These are phyloP conservation scores for Agrilus planipennis DNA, from an alignment of 1,140 invertebrate species.

Conservation along the genomic window DNA sequence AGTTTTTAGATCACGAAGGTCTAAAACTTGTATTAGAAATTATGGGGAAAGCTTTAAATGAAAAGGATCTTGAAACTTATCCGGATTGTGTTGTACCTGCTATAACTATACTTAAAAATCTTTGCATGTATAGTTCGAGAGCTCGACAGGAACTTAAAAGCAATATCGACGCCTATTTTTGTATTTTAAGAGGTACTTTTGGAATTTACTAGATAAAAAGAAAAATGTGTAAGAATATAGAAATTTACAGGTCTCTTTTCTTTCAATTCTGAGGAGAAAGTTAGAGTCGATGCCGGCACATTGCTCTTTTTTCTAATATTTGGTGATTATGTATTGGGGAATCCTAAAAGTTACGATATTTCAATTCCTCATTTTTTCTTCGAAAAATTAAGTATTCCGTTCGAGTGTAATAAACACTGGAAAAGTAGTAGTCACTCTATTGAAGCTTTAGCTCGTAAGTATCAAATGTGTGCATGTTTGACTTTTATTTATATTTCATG, in stretches of 20 bases:
- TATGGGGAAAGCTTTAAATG: conserved; percentile 39
- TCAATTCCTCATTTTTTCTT: conserved; percentile 39
- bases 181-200: conserved; percentile 43
- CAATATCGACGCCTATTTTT: conserved; percentile 38
- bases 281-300: conserved; percentile 35
- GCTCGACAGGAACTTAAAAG: conserved; percentile 41
- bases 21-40: conserved; percentile 22
- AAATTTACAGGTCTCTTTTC: conserved; percentile 38
- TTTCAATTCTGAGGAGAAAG: conserved; percentile 40
- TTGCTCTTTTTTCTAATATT: conserved; percentile 39
- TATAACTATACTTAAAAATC: conserved; percentile 44
- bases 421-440: conserved; percentile 34
- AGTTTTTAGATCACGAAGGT: conserved; percentile 35
- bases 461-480: background rate
- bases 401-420: conserved; percentile 37
- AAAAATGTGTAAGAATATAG: background rate
- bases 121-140: conserved; percentile 36
- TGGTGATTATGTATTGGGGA: conserved; percentile 35
- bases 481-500: too few species aligned
- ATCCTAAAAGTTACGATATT: conserved; percentile 30
- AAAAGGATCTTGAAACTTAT: conserved; percentile 47
- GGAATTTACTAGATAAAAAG: conserved; percentile 1
- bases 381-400: conserved; percentile 35
- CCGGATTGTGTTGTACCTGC: conserved; percentile 52
- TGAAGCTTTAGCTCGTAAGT: conserved; percentile 30